These are phyloP conservation scores for Phenganax subtilis DNA, from an alignment of 92 coral and sea anemone genomes.

Conservation along the genomic window DNA sequence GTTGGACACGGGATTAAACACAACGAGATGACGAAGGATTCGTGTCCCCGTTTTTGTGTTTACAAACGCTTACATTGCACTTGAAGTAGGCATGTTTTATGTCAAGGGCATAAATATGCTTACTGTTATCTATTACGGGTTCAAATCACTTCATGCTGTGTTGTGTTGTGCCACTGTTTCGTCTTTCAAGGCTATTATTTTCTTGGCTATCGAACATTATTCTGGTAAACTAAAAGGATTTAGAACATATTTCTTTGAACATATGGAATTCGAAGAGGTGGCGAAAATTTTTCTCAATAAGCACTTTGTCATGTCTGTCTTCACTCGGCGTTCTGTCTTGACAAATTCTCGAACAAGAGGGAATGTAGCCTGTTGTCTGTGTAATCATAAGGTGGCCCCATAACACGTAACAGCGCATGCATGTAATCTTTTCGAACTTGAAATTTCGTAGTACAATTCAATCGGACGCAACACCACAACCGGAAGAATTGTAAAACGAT, in stretches of 20 bases:
- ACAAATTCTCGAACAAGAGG: conserved; percentile 4
- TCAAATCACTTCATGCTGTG: conserved; percentile 23
- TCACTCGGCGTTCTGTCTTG: not conserved
- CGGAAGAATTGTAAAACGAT: conserved; percentile 20
- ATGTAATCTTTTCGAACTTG: not conserved
- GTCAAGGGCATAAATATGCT: conserved; percentile 14
- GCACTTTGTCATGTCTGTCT: conserved; percentile 14
- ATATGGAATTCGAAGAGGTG: not conserved
- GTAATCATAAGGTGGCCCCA: not conserved
- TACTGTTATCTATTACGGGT: conserved; percentile 17
- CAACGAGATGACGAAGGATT: not conserved
- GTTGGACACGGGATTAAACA: not conserved
- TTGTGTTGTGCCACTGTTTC: conserved; percentile 10
- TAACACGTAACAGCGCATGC: not conserved
- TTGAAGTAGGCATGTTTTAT: conserved; percentile 20
- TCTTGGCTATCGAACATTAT: conserved; percentile 10
- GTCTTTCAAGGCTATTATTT: not conserved
- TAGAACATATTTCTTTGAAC: not conserved
- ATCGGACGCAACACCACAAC: not conserved
- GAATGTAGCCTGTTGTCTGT: not conserved
- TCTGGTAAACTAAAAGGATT: not conserved
- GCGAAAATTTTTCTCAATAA: no score
- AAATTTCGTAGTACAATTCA: not conserved
- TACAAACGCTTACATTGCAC: not conserved
- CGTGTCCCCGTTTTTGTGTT: not conserved